Percentiles rank a stretch among this genome's conserved stretches.
Evolutionary conservation across 2,888 invertebrate species (phyloP).

Genomic region (Stegana nigrithorax): DNA sequence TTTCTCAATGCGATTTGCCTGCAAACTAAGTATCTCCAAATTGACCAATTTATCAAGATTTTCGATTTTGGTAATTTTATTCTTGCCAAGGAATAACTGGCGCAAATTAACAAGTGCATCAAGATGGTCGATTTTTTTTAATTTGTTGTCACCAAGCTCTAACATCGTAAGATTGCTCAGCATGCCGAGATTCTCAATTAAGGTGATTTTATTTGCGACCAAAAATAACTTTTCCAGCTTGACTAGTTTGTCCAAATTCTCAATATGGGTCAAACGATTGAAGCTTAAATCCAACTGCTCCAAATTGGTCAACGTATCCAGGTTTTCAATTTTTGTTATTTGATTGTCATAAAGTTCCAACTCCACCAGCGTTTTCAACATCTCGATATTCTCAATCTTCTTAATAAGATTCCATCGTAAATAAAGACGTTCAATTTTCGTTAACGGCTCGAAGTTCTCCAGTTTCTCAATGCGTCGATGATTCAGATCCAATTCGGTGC

Average conservation of each 20-base stretch:
- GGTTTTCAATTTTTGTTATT: constrained; percentile 89
- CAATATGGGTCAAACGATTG: constrained; percentile 89
- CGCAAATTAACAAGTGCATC: constrained; percentile 80
- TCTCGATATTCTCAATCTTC: constrained; percentile 88
- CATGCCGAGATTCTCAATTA: constrained; percentile 88
- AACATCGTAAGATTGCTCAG: constrained; percentile 83
- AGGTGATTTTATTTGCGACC: constrained; percentile 88
- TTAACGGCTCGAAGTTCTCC: constrained; percentile 84
- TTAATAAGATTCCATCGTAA: constrained; percentile 96
- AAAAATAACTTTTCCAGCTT: constrained; percentile 87
- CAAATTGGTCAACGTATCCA: constrained; percentile 87
- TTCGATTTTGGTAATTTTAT: constrained; percentile 90
- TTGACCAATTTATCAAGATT: constrained; percentile 80
- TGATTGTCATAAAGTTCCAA: constrained; percentile 98
- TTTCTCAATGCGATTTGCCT: constrained; percentile 88
- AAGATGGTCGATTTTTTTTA: constrained; percentile 89
- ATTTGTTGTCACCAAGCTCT: constrained; percentile 95
- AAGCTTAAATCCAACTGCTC: constrained; percentile 94
- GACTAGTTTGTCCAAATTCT: constrained; percentile 80
- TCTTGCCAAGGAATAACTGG: constrained; percentile 91
- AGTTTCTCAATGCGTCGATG: constrained; percentile 88
- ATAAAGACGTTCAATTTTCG: constrained; percentile 81
- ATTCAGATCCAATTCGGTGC: constrained; percentile 81
- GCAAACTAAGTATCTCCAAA: constrained; percentile 85
- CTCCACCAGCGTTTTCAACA: constrained; percentile 82